Conservation (phyloP, 2,888 invertebrate genomes). For the Dioctria rufipes region DNA sequence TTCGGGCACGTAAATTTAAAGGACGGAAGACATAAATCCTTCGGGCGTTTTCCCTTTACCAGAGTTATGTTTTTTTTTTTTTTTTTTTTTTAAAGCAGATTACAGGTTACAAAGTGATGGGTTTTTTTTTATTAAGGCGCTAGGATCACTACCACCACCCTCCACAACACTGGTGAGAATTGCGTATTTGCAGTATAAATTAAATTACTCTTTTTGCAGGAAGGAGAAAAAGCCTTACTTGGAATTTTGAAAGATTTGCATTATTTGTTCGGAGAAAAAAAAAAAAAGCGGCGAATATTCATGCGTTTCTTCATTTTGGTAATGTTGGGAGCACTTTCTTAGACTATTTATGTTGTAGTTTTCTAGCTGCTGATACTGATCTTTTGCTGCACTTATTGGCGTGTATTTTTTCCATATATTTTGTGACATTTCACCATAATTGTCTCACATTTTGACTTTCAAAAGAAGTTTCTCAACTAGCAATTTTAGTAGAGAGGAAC, state of each 20-base stretch:
- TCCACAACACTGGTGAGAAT: not conserved
- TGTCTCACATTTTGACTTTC: too few species aligned
- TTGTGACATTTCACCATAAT: too few species aligned
- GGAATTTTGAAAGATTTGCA: not conserved
- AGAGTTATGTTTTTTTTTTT: slow-evolving; percentile 21
- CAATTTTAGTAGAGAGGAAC: too few species aligned
- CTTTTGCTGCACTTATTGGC: too few species aligned
- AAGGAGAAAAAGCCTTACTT: not conserved
- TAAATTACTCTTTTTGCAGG: not conserved
- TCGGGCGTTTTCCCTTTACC: slow-evolving; percentile 35
- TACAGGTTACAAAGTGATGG: not conserved
- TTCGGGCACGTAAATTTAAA: slow-evolving; percentile 46
- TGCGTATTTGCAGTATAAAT: not conserved
- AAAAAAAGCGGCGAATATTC: not conserved
- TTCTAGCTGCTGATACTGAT: too few species aligned
- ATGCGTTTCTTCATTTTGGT: not conserved
- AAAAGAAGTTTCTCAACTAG: too few species aligned
- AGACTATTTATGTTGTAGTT: too few species aligned
- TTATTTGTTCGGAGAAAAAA: not conserved
- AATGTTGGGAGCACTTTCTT: not conserved
- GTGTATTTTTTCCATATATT: too few species aligned
- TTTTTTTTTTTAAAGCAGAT: slow-evolving; percentile 19
- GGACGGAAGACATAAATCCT: slow-evolving; percentile 51
- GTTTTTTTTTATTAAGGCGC: not conserved
- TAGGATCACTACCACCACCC: not conserved